Conservation (phyloP, 92 coral and sea anemone species). For the Scolanthus callimorphus region DNA sequence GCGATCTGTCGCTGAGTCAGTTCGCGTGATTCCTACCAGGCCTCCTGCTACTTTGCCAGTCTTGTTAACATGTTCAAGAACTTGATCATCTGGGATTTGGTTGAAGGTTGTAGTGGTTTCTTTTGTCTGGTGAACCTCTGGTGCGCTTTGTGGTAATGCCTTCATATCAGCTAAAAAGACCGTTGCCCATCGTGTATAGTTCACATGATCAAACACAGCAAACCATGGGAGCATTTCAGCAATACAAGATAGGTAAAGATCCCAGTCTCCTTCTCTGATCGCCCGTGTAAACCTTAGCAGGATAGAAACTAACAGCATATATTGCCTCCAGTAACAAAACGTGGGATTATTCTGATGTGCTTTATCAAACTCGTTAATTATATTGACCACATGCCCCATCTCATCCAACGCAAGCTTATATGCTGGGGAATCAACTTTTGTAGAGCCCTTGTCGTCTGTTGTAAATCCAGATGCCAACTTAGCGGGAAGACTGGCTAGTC, state of each 20-base stretch:
- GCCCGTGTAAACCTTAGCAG: conserved; percentile 63
- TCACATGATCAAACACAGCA: conserved; percentile 53
- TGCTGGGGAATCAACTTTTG: no score
- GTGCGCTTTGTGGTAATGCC: conserved; percentile 41
- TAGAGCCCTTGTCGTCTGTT: no score
- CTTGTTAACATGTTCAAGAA: conserved; percentile 48
- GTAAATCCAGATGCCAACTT: no score
- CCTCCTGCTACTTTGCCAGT: conserved; percentile 50
- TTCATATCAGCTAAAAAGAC: conserved; percentile 59
- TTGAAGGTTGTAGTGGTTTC: conserved; percentile 40
- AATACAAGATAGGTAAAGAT: conserved; percentile 57
- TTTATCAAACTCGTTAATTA: conserved; percentile 23
- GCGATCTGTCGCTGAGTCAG: conserved; percentile 63
- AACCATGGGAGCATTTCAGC: conserved; percentile 73
- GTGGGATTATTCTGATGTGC: conserved; percentile 20
- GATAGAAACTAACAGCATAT: conserved; percentile 39
- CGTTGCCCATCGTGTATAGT: conserved; percentile 64
- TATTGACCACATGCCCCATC: conserved; percentile 7
- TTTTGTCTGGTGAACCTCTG: conserved; percentile 53
- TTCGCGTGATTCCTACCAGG: conserved; percentile 41
- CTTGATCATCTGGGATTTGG: conserved; percentile 15
- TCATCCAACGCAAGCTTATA: background rate
- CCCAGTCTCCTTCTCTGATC: conserved; percentile 67
- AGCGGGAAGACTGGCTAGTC: no score
- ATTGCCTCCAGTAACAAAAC: conserved; percentile 38